phyloP scores from a whole-genome alignment of 2,888 invertebrate genomes.

The Furcula furcula region DNA sequence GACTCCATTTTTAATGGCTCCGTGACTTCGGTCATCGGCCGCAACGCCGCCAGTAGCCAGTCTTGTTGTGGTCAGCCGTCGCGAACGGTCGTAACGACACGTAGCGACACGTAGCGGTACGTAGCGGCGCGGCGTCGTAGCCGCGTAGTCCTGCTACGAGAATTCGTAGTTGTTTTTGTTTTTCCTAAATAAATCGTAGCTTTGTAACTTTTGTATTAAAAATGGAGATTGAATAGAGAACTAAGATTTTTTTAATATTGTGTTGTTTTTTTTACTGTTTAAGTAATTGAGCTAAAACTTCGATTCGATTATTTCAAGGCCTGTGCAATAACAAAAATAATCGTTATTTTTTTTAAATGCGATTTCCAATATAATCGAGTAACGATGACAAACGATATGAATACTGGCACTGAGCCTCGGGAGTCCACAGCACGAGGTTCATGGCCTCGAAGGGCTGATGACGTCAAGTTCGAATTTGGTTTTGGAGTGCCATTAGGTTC shows the following conservation, averaged over 20 bases:
- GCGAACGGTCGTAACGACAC: constrained; percentile 38
- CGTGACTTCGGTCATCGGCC: constrained; percentile 53
- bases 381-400: constrained; percentile 63
- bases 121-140: constrained; percentile 40
- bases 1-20: constrained; percentile 2
- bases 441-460: constrained; percentile 63
- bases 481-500: constrained; percentile 76
- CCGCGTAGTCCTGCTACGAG: constrained; percentile 34
- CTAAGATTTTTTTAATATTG: too few relatives aligned
- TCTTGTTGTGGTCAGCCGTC: constrained; percentile 31
- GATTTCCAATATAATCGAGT: constrained; percentile 8
- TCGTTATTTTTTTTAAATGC: not conserved
- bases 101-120: too few relatives aligned
- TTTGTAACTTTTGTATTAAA: too few relatives aligned
- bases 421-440: constrained; percentile 40
- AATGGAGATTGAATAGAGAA: too few relatives aligned
- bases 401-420: constrained; percentile 34
- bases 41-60: constrained; percentile 21
- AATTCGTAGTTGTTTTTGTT: too few relatives aligned
- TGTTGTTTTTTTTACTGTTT: not conserved
- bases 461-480: constrained; percentile 80
- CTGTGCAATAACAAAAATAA: not conserved
- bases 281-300: not conserved
- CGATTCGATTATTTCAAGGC: not conserved
- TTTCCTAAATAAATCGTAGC: not conserved